Evolutionary conservation across 2,113 vertebrate genomes (phyloP), one percentile per base, ranked within the genome.

Genomic region (Plecturocebus donacophilus): DNA sequence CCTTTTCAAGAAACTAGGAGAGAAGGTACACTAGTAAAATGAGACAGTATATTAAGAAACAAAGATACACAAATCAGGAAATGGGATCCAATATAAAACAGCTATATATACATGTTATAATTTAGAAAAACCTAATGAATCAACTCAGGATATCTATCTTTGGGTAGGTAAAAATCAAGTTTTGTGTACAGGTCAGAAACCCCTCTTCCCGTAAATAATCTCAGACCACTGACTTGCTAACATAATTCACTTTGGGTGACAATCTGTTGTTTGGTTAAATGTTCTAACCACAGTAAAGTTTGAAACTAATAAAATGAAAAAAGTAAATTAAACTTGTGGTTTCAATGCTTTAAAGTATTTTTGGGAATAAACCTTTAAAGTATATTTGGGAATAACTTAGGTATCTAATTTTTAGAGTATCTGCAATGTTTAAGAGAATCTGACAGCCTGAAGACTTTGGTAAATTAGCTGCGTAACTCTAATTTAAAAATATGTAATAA

Each of bases 101-200:
- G 35, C 16, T 47, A 49, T 32, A 79, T 49, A 79, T 5, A 79
- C 10, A 49, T 35, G 70, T 23, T 76, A 5, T 49, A 81, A 91
- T 87, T 81, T 45, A 96, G 75, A 76, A 87, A 94, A 87, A 86
- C 30, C 58, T 81, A 77, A 77, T 47, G 42, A 32, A 90, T 81
- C n/a, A 94, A 90, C 23, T 96, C 66, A 82, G 64, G 38, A 42
- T 20, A 82, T 68, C 40, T 9, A 58, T n/a, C 47, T 47, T 3
- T 3, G 30, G 6, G 19, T 13, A 56, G 32, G 8, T 93, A 42
- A 54, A 94, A 90, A 91, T 66, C n/a, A 86, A 66, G 45, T 66
- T 76, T 61, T 73, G 23, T 80, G 19, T 16, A 80, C 5, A 30
- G 20, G 10, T 42, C 56, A 81, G 38, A 87, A 86, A 94, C 1